phyloP scores from a whole-genome alignment of 2,888 invertebrate species.

The Metallyticus violacea region DNA sequence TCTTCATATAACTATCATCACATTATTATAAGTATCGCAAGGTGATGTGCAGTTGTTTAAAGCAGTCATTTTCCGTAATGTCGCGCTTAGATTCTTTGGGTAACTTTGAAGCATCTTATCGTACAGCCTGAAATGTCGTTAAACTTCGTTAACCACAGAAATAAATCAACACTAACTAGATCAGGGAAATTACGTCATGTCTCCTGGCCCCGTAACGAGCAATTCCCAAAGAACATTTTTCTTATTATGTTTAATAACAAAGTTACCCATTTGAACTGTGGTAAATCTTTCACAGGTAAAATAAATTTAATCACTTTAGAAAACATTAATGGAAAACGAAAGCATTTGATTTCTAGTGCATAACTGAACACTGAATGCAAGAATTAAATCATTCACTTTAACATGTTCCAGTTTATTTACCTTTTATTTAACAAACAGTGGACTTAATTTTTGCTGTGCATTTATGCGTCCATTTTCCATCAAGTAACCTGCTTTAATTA shows the following conservation, averaged over 20 bases:
- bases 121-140: background rate
- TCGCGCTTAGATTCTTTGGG: background rate
- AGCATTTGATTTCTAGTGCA: too few relatives aligned
- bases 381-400: too few relatives aligned
- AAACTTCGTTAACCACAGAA: background rate
- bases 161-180: background rate
- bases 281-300: too few relatives aligned
- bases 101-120: background rate
- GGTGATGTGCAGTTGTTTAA: background rate
- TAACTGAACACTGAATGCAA: too few relatives aligned
- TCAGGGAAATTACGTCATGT: background rate
- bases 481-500: too few relatives aligned
- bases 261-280: background rate
- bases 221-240: background rate
- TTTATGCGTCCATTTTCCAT: too few relatives aligned
- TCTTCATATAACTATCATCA: background rate
- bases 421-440: too few relatives aligned
- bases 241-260: background rate
- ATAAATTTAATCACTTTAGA: too few relatives aligned
- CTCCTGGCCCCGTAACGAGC: background rate
- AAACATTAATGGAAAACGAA: too few relatives aligned
- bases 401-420: too few relatives aligned
- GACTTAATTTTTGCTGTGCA: too few relatives aligned
- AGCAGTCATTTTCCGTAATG: background rate
- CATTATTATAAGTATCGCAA: too few relatives aligned